phyloP scores from a whole-genome alignment of 2,113 vertebrate species.

The Osmerus eperlanus region DNA sequence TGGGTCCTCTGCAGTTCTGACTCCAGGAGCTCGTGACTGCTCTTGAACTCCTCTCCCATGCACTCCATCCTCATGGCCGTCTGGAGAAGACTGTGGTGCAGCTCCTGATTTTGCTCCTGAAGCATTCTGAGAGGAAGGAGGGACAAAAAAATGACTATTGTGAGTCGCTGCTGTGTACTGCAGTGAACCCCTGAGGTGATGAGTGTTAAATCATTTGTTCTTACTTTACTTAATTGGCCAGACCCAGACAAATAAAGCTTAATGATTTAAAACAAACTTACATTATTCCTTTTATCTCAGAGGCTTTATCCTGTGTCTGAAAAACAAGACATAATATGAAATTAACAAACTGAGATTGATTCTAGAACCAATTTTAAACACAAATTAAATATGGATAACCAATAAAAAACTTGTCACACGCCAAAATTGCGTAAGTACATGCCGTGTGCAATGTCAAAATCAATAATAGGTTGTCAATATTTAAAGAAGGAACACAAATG shows the following conservation, averaged over 20 bases:
- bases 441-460: constrained; percentile 32
- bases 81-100: constrained; percentile 62
- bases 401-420: constrained; percentile 18
- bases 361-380: constrained; percentile 1
- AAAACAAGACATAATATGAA: constrained; percentile 14
- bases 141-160: not conserved
- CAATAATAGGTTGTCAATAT: constrained; percentile 28
- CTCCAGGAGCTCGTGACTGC: constrained; percentile 68
- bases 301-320: constrained; percentile 52
- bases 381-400: not conserved
- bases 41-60: constrained; percentile 70
- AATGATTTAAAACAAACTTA: constrained; percentile 50
- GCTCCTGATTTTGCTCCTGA: constrained; percentile 65
- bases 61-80: constrained; percentile 66
- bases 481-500: not conserved
- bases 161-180: no score
- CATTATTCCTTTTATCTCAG: constrained; percentile 59
- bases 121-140: constrained; percentile 46
- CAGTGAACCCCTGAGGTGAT: no score
- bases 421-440: constrained; percentile 10
- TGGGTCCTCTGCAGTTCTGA: constrained; percentile 68
- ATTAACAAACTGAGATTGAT: constrained; percentile 8
- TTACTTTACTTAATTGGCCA: not conserved
- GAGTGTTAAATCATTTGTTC: no score
- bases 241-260: not conserved